These are phyloP conservation scores for Otis tarda DNA, from an alignment of 2,113 vertebrate species.

Conservation along the genomic window DNA sequence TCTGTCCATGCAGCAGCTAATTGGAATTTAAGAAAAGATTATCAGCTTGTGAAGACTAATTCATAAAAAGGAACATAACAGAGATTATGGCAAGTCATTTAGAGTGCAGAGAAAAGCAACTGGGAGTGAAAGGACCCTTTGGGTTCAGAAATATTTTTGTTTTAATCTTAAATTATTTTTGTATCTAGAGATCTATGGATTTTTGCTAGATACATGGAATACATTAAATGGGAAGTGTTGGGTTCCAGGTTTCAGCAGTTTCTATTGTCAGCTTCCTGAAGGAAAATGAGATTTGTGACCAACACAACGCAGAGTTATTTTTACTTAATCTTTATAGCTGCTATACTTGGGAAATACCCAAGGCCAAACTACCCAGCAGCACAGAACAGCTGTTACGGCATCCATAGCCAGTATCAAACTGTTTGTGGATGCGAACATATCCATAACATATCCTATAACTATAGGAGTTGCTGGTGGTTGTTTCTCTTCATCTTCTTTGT, in stretches of 20 bases:
- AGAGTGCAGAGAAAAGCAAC: background rate
- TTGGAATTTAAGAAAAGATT: background rate
- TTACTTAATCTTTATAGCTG: background rate
- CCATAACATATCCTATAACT: too few relatives aligned
- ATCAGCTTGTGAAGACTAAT: background rate
- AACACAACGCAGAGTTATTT: background rate
- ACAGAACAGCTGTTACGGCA: background rate
- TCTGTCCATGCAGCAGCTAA: background rate
- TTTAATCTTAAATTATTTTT: background rate
- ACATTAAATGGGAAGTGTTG: background rate
- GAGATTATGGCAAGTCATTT: accelerated
- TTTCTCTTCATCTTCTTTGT: background rate
- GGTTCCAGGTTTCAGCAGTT: background rate
- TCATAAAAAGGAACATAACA: background rate
- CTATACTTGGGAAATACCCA: background rate
- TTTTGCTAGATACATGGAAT: background rate
- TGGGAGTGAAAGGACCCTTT: background rate
- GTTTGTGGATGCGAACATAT: background rate
- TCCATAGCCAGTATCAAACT: background rate
- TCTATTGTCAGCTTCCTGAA: background rate
- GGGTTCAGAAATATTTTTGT: background rate
- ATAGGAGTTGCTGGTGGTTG: accelerated
- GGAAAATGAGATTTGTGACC: background rate
- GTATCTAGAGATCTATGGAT: background rate
- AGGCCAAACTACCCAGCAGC: background rate